A percentile compares a stretch with the other conserved stretches of the same genome.
These are phyloP conservation scores for Actinia tenebrosa DNA, from an alignment of 64 coral and sea anemone genomes.

Conservation along the genomic window DNA sequence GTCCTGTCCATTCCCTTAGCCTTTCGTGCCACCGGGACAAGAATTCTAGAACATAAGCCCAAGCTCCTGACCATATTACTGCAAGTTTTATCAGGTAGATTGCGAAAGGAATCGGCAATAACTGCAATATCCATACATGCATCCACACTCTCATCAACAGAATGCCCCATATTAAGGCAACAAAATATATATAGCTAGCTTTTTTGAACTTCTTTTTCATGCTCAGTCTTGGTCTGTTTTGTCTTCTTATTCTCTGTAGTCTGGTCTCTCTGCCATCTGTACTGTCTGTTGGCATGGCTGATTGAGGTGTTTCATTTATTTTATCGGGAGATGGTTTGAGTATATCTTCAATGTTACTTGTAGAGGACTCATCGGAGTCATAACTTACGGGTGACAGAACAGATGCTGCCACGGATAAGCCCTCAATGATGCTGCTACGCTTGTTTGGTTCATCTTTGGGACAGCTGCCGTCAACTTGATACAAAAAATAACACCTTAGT, in stretches of 20 bases:
- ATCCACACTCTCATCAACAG: constrained; percentile 67
- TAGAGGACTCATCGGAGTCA: constrained; percentile 57
- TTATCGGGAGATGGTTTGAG: neutral
- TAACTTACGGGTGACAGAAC: constrained; percentile 34
- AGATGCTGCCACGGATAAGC: constrained; percentile 67
- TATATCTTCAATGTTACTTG: constrained; percentile 29
- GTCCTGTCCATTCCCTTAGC: constrained; percentile 57
- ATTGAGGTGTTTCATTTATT: neutral
- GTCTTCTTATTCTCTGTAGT: constrained; percentile 30
- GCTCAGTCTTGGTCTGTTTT: constrained; percentile 42
- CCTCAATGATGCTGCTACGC: constrained; percentile 44
- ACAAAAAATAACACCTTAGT: neutral
- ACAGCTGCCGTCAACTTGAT: neutral
- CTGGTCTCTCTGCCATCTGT: constrained; percentile 40
- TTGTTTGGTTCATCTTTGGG: constrained; percentile 27
- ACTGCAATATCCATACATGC: constrained; percentile 65
- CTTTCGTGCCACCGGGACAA: constrained; percentile 23
- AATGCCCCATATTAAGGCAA: constrained; percentile 92
- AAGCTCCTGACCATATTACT: constrained; percentile 54
- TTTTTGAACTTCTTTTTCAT: constrained; percentile 44
- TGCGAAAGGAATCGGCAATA: constrained; percentile 70
- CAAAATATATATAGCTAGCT: constrained; percentile 72
- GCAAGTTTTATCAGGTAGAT: constrained; percentile 78
- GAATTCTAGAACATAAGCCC: constrained; percentile 38
- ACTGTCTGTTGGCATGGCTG: neutral